Evolutionary conservation across 2,797 vertebrate genomes (phyloP), one percentile per base, ranked within the genome.

Genomic region (Acanthurus tractus): DNA sequence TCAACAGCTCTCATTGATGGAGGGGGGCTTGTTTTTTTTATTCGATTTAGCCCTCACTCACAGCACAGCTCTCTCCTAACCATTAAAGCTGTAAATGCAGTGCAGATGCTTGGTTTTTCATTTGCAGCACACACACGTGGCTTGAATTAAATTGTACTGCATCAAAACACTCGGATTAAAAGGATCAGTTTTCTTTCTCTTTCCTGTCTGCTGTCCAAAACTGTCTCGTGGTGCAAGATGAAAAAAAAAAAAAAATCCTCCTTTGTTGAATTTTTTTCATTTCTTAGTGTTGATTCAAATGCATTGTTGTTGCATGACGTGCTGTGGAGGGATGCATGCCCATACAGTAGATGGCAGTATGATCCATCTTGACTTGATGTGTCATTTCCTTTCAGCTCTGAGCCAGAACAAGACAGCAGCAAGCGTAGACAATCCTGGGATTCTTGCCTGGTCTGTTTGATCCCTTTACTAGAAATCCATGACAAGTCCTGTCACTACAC

Each of bases 311-410:
- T 10, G 17, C 6, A 14, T 29, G 25, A 23, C 11, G 3, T 46
- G 59, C 20, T 63, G 22, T 46, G 29, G 23, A 46, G 0, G 23
- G 40, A 45, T 25, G 4, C 53, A 67, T 49, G 45, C 69, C 81
- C 3, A 10, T 8, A 17, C 93, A 84, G 67, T 62, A 91, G 93
- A 44, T 81, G 94, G 86, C 93, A 88, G 83, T 86, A 22, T 63
- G 23, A 61, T 11, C 34, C 14, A 45, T 20, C 8, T 12, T 52
- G 13, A 8, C 42, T 11, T 6, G 20, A 18, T n/a, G 22, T 42
- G 45, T 45, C 25, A 38, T 36, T 76, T 84, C 53, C 75, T 83
- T 9, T 77, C n/a, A 66, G 71, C 68, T 38, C 22, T 5, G 25
- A 52, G 63, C 45, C 62, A 76, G 84, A 89, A 75, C 76, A 91